Percentiles rank a stretch among this genome's conserved stretches.
Evolutionary conservation across 2,113 vertebrate species (phyloP).

Genomic region (Oreotrochilus melanogaster): DNA sequence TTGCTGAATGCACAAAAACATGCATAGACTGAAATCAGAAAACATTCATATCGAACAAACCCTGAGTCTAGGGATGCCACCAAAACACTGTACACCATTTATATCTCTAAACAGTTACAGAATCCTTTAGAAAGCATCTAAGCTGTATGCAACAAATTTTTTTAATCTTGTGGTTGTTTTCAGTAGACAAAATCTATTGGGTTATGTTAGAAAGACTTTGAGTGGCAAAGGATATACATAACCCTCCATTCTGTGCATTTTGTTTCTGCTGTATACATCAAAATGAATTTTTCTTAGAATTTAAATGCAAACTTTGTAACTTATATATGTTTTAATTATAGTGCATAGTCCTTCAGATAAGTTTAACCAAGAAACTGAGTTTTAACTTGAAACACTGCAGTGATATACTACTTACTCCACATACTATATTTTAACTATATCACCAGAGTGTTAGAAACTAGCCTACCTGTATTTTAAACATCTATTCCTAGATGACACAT

Average conservation of each 20-base stretch:
- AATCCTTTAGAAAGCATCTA: background rate
- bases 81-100: background rate
- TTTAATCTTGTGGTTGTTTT: background rate
- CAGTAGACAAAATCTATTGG: background rate
- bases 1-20: background rate
- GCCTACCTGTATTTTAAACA: background rate
- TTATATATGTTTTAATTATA: background rate
- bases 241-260: background rate
- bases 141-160: background rate
- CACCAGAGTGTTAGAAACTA: background rate
- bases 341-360: background rate
- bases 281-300: background rate
- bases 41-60: background rate
- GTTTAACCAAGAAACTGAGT: background rate
- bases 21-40: background rate
- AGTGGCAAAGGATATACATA: background rate
- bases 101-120: background rate
- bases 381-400: background rate
- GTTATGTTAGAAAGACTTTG: background rate
- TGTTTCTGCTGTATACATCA: background rate
- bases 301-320: background rate
- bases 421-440: background rate
- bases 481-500: background rate
- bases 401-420: background rate
- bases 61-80: fast-evolving